Conservation (phyloP, 2,797 vertebrate genomes). For the Channa striata region DNA sequence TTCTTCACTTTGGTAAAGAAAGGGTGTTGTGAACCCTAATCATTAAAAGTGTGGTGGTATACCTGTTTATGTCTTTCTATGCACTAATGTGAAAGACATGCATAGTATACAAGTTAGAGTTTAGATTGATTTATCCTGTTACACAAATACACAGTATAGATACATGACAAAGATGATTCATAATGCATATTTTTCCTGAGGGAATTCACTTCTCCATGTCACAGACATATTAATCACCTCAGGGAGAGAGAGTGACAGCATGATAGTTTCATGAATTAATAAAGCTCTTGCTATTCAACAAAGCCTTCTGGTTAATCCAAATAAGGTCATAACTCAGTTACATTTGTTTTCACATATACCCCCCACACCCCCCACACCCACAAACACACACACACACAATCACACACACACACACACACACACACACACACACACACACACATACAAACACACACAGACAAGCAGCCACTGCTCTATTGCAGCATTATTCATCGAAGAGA, state of each 20-base stretch:
- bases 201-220: constrained; percentile 62
- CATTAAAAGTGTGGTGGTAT: neutral
- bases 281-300: constrained; percentile 72
- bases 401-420: constrained; percentile 17
- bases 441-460: constrained; percentile 17
- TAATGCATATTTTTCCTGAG: constrained; percentile 50
- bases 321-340: constrained; percentile 75
- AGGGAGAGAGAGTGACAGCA: constrained; percentile 67
- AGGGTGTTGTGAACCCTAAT: neutral
- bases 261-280: constrained; percentile 79
- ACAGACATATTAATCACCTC: constrained; percentile 76
- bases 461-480: constrained; percentile 28
- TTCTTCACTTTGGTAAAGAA: neutral
- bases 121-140: constrained; percentile 65
- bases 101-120: constrained; percentile 32
- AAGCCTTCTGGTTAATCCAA: constrained; percentile 74
- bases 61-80: constrained; percentile 14
- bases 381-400: constrained; percentile 20
- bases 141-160: constrained; percentile 62
- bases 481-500: constrained; percentile 53
- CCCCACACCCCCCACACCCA: constrained; percentile 13
- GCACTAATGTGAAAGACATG: constrained; percentile 21
- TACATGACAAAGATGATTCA: constrained; percentile 68
- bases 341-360: constrained; percentile 63
- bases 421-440: constrained; percentile 21